These are phyloP conservation scores for Dromococcyx pavoninus DNA, from an alignment of 2,797 vertebrate species.

Conservation along the genomic window DNA sequence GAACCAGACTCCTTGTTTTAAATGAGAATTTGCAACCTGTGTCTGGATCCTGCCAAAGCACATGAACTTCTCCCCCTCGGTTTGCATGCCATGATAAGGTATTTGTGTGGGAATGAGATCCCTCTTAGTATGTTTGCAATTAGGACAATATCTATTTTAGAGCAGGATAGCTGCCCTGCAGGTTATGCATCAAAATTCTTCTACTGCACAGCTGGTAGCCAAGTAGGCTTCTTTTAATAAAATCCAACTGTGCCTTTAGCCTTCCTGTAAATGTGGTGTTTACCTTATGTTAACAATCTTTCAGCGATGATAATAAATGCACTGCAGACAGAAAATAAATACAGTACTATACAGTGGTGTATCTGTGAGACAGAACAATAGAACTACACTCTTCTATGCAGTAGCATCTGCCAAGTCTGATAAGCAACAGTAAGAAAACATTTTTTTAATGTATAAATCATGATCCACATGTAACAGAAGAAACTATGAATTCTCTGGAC, in stretches of 20 bases:
- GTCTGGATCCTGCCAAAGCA: background rate
- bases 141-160: conserved; percentile 27
- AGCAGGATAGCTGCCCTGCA: conserved; percentile 13
- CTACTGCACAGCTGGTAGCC: background rate
- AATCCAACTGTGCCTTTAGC: conserved; percentile 14
- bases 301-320: background rate
- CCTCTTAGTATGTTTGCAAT: background rate
- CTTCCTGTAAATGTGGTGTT: conserved; percentile 29
- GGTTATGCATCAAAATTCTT: background rate
- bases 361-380: background rate
- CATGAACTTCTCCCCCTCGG: background rate
- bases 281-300: conserved; percentile 32
- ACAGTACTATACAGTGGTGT: background rate
- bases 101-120: background rate
- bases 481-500: conserved; percentile 1
- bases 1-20: background rate
- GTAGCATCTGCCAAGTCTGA: conserved; percentile 42
- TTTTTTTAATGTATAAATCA: conserved; percentile 15
- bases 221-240: conserved; percentile 23
- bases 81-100: background rate
- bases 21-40: background rate
- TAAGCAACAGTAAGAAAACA: conserved; percentile 39
- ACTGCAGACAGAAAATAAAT: background rate
- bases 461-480: background rate
- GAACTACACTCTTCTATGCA: background rate